phyloP scores from a whole-genome alignment of 2,888 invertebrate genomes.

The Drosophila crucigera region DNA sequence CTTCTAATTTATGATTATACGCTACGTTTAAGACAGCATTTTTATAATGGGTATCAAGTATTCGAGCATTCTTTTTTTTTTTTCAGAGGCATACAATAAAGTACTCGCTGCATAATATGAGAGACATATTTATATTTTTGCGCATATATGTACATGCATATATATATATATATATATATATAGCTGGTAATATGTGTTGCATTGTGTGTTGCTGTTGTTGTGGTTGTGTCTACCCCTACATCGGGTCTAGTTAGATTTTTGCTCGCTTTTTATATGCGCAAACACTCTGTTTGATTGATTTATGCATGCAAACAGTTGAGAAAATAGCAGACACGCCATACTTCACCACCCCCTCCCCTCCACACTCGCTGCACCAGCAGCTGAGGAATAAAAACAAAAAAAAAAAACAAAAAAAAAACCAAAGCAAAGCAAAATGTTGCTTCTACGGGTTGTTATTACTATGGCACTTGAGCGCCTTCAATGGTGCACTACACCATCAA shows the following conservation, averaged over 20 bases:
- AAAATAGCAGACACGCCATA: constrained; percentile 8
- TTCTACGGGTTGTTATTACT: constrained; percentile 19
- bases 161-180: neutral
- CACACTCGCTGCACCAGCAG: constrained; percentile 11
- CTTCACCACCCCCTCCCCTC: too few relatives aligned
- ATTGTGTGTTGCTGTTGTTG: constrained; percentile 9
- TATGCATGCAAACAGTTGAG: constrained; percentile 62
- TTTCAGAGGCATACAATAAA: neutral
- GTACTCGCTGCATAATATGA: neutral
- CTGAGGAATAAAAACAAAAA: constrained; percentile 1
- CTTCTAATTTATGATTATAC: neutral
- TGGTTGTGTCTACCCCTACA: constrained; percentile 43
- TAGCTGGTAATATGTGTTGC: neutral
- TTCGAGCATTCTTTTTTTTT: neutral
- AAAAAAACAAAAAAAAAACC: constrained; percentile 13
- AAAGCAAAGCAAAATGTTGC: constrained; percentile 23
- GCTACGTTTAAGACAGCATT: neutral
- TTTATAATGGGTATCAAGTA: neutral
- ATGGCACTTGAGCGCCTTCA: constrained; percentile 9
- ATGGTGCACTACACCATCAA: constrained; percentile 8
- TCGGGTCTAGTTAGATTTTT: constrained; percentile 27
- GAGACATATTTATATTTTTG: neutral
- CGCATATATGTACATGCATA: neutral
- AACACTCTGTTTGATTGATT: constrained; percentile 77
- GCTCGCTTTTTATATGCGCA: constrained; percentile 48